These are phyloP conservation scores for Pseudomugil tenellus DNA, from an alignment of 2,797 vertebrate species.

Conservation along the genomic window DNA sequence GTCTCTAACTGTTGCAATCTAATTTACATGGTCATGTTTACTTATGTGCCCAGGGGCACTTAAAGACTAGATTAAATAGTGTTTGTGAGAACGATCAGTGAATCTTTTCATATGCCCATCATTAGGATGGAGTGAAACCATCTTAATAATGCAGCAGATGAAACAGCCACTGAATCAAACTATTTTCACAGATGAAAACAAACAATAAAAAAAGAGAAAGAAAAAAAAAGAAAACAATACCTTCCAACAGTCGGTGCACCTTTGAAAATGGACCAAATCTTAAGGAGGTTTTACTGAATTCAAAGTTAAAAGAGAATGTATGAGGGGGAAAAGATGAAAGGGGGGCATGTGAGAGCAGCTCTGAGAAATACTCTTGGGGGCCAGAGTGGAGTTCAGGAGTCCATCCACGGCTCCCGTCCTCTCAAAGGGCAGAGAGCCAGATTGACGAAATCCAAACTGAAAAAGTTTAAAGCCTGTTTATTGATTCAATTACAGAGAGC, in stretches of 20 bases:
- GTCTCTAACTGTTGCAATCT: neutral
- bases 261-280: conserved; percentile 57
- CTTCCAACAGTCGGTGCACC: conserved; percentile 22
- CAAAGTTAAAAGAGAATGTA: conserved; percentile 72
- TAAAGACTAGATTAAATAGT: conserved; percentile 15
- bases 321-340: conserved; percentile 57
- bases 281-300: conserved; percentile 61
- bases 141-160: neutral
- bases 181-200: conserved; percentile 35
- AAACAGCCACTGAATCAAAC: conserved; percentile 18
- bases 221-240: conserved; percentile 14
- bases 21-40: neutral
- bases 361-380: conserved; percentile 56
- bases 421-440: conserved; percentile 44
- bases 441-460: conserved; percentile 56
- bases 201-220: conserved; percentile 21
- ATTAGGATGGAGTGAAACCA: conserved; percentile 1
- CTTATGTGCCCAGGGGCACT: conserved; percentile 4
- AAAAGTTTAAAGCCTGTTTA: conserved; percentile 66
- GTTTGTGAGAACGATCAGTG: conserved; percentile 16
- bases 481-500: conserved; percentile 64
- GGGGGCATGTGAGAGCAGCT: conserved; percentile 44
- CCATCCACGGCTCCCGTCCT: conserved; percentile 49
- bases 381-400: conserved; percentile 59
- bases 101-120: conserved; percentile 11